phyloP scores from a whole-genome alignment of 2,113 vertebrate genomes.

The Sialia sialis region DNA sequence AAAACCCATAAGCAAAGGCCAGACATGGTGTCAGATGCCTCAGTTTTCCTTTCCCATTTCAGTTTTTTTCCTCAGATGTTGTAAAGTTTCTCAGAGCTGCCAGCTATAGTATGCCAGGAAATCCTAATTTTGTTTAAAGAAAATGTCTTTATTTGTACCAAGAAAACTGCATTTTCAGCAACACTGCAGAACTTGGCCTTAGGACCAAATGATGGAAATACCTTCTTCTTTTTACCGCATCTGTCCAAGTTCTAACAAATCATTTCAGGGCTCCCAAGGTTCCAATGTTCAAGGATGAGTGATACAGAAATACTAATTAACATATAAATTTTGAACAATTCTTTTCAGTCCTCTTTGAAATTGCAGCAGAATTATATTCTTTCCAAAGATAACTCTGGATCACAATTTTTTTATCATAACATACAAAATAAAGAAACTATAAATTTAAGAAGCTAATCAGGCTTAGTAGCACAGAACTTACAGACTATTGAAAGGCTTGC shows the following conservation, averaged over 20 bases:
- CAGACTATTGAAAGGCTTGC: neutral
- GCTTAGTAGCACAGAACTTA: neutral
- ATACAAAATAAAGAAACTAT: neutral
- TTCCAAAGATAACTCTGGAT: neutral
- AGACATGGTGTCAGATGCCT: neutral
- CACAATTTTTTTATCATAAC: neutral
- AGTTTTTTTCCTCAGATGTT: neutral
- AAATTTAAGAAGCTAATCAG: neutral
- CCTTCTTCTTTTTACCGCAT: neutral
- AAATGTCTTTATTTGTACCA: neutral
- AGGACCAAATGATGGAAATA: neutral
- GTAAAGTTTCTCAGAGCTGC: neutral
- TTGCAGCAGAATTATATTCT: neutral
- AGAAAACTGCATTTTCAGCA: conserved; percentile 5
- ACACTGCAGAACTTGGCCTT: neutral
- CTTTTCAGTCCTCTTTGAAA: neutral
- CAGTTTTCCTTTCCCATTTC: neutral
- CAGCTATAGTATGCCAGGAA: neutral
- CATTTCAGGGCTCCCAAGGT: neutral
- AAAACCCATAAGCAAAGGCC: neutral
- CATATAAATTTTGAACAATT: neutral
- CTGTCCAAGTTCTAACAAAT: neutral
- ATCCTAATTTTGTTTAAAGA: neutral
- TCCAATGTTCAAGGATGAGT: neutral
- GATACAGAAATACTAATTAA: neutral